phyloP scores from a whole-genome alignment of 2,797 vertebrate genomes.

The Ibycter americanus region DNA sequence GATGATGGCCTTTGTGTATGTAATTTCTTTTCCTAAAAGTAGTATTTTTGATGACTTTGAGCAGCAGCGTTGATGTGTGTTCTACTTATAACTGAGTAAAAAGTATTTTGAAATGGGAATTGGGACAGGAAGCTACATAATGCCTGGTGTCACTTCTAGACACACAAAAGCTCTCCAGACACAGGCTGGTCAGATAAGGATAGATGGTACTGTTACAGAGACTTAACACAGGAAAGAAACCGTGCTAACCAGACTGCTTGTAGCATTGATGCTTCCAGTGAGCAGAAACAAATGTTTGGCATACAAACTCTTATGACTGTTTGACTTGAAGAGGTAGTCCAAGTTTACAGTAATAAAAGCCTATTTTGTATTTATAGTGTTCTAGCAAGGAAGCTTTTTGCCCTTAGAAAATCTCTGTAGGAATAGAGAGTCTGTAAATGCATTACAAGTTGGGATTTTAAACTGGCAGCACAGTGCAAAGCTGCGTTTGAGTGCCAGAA shows the following conservation, averaged over 20 bases:
- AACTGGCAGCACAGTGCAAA: background rate
- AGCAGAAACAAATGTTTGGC: constrained; percentile 3
- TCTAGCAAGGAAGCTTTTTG: background rate
- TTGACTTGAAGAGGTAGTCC: background rate
- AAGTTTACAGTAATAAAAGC: background rate
- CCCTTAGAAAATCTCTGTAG: background rate
- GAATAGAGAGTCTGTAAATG: background rate
- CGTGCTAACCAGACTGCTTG: background rate
- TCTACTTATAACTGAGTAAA: background rate
- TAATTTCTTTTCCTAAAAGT: background rate
- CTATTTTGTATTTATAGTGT: constrained; percentile 3
- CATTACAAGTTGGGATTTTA: background rate
- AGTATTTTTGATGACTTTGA: background rate
- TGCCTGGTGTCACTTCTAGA: background rate
- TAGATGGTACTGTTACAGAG: background rate
- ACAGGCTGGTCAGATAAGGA: background rate
- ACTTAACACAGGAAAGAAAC: background rate
- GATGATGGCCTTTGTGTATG: background rate
- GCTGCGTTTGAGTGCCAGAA: background rate
- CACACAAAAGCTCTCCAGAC: background rate
- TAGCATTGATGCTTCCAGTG: background rate
- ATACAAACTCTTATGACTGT: background rate
- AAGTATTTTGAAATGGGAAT: background rate
- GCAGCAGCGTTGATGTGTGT: background rate
- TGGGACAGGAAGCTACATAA: background rate